Conservation (phyloP, 2,888 invertebrate genomes). For the Odontocerum albicorne region DNA sequence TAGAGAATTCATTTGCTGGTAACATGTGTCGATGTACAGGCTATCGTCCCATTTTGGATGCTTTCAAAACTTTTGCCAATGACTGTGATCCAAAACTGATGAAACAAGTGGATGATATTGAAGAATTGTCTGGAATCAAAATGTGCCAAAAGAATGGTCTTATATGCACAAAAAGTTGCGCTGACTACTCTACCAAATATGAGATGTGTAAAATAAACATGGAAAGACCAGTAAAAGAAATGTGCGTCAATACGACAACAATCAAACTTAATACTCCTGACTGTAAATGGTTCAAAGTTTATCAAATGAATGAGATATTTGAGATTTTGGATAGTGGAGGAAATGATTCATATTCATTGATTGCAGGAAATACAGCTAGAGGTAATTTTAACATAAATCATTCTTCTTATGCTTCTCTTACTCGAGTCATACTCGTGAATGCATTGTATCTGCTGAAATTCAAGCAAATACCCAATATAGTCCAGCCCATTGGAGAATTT, state of each 20-base stretch:
- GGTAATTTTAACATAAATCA: too few relatives aligned
- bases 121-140: slow-evolving; percentile 45
- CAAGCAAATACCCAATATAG: too few relatives aligned
- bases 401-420: too few relatives aligned
- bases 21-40: slow-evolving; percentile 83
- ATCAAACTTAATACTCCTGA: slow-evolving; percentile 51
- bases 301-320: slow-evolving; percentile 53
- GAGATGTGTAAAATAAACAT: slow-evolving; percentile 46
- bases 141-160: slow-evolving; percentile 39
- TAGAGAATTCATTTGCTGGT: slow-evolving; percentile 76
- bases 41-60: slow-evolving; percentile 75
- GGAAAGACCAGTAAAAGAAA: slow-evolving; percentile 27
- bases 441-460: too few relatives aligned
- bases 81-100: slow-evolving; percentile 58
- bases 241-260: slow-evolving; percentile 48
- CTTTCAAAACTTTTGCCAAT: slow-evolving; percentile 72
- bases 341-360: slow-evolving; percentile 56
- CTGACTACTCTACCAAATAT: slow-evolving; percentile 41
- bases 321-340: slow-evolving; percentile 50
- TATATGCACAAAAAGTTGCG: slow-evolving; percentile 46
- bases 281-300: slow-evolving; percentile 57
- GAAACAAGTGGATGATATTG: slow-evolving; percentile 54
- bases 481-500: too few relatives aligned
- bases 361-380: slow-evolving; percentile 76
- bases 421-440: too few relatives aligned